phyloP scores from a whole-genome alignment of 1,140 invertebrate species.

The Drosophila teissieri region DNA sequence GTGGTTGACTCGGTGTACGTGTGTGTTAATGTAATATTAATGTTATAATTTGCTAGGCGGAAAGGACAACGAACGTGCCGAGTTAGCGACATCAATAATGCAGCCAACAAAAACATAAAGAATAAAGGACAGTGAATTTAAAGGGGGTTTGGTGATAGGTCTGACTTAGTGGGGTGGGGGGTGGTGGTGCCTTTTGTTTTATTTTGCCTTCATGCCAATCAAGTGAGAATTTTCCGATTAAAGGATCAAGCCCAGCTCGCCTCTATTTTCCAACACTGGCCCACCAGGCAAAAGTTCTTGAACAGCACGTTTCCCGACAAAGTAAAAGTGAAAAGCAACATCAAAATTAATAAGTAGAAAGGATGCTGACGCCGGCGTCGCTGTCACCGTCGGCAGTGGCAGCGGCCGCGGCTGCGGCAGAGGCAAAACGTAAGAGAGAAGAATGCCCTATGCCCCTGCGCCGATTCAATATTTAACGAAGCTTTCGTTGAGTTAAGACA shows the following conservation, averaged over 20 bases:
- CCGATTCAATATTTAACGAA: conserved; percentile 73
- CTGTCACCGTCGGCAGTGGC: conserved; percentile 22
- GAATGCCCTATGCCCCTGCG: conserved; percentile 47
- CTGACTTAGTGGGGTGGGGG: background rate
- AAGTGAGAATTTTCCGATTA: conserved; percentile 24
- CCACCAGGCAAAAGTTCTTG: conserved; percentile 2
- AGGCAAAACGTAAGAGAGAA: conserved; percentile 1
- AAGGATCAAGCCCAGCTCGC: background rate
- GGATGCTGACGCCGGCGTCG: conserved; percentile 62
- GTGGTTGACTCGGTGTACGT: conserved; percentile 41
- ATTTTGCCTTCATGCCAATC: conserved; percentile 21
- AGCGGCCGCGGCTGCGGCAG: conserved; percentile 14
- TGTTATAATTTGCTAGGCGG: conserved; percentile 74
- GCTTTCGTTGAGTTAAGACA: conserved; percentile 55
- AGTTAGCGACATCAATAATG: conserved; percentile 67
- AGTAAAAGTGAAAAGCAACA: conserved; percentile 83
- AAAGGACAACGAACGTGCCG: conserved; percentile 53
- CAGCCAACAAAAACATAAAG: conserved; percentile 52
- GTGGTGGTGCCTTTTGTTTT: background rate
- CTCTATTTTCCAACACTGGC: conserved; percentile 36
- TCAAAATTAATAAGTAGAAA: conserved; percentile 82
- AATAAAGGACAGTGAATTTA: conserved; percentile 4
- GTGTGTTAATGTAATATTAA: conserved; percentile 81
- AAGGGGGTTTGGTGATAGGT: background rate
- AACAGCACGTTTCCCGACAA: conserved; percentile 68